Evolutionary conservation across 2,113 vertebrate species (phyloP), one percentile per base, ranked within the genome.

Genomic region (Choloepus hoffmanni): DNA sequence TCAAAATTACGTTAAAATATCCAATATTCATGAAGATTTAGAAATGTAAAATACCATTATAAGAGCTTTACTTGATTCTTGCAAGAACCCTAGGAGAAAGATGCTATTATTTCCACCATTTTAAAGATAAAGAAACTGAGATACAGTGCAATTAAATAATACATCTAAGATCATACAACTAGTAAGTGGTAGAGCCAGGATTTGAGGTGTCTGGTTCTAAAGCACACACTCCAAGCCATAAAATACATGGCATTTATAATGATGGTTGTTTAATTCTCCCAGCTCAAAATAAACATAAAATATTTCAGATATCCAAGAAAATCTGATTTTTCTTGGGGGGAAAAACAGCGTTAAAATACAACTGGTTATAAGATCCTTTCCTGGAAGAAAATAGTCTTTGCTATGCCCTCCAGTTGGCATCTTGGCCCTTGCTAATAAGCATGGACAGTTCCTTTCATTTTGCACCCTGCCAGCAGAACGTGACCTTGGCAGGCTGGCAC

Each of bases 351-450:
- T 97, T 92, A 87, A 97, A 95, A 40, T 76, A 36, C 0, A 77
- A 81, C 45, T 86, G 4, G 40, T 95, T 40, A 62, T 93, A 78
- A n/a, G 8, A 73, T 74, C 67, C 18, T 58, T 68, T 30, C 30
- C 40, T 73, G 81, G 85, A 98, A 93, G 90, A 50, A 94, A 89
- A 26, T 74, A 63, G 87, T 86, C 93, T 76, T 58, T 95, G 6
- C 67, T 2, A 0, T 23, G 62, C 7, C 92, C 97, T 97, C 72
- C 43, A n/a, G 2, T 28, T 94, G 88, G 36, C 62, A 84, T 0
- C 63, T 48, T 68, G 90, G 96, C 18, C 85, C 73, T 88, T 93
- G 55, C n/a, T 76, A 79, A 19, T 96, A 67, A 76, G 87, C 91
- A 45, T 60, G 43, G 28, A 81, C 76, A 55, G 79, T 88, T 12